Base-by-base conservation (phyloP, 2,888 invertebrate genomes). In the Andrena praecox region DNA sequence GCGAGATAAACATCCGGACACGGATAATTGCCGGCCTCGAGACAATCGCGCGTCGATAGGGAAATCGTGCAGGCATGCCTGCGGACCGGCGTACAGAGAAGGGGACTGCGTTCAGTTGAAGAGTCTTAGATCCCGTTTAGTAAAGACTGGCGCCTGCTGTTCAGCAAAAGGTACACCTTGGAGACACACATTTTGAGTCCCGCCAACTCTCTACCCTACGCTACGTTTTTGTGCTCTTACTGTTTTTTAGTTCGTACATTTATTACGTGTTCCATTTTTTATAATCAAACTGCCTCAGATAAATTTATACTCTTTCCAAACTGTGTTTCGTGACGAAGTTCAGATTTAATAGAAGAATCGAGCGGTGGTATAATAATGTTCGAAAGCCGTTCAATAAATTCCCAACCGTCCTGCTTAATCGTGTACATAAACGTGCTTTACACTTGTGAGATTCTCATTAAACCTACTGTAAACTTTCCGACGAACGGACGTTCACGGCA, bases 161-260 rank as follows among this genome's bases (percentile, higher is more conserved):
- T 87, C 87, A 8, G 63, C 72, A 12, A 87, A 82, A 29, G 80
- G 84, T 54, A 74, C 80, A 33, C 79, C 87, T 7, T 87, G 89
- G 69, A 79, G 85, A 48, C 76, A 80, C 31, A 76, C 77, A n/a
- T 85, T 85, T 64, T 89, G 84, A 71, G 52, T 64, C 77, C 16
- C 31, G 63, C 16, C 12, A 48, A 67, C 66, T 62, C 7, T 42
- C 16, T 20, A 60, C 24, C 56, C 62, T 33, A 0, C 31, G 6
- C 54, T 56, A 12, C 2, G 62, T 75, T 64, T 56, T 73, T 50
- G 33, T 56, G 56, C 20, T 52, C 29, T 29, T 63, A 64, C 66
- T 48, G 29, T 63, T 70, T 56, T 63, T 29, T 64, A 33, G 29
- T 31, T 31, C 27, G 8, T 50, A 20, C 20, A 56, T 52, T 81